A percentile compares a stretch with the other conserved stretches of the same genome.
phyloP scores from a whole-genome alignment of 1,140 invertebrate species.

The Uloborus diversus region DNA sequence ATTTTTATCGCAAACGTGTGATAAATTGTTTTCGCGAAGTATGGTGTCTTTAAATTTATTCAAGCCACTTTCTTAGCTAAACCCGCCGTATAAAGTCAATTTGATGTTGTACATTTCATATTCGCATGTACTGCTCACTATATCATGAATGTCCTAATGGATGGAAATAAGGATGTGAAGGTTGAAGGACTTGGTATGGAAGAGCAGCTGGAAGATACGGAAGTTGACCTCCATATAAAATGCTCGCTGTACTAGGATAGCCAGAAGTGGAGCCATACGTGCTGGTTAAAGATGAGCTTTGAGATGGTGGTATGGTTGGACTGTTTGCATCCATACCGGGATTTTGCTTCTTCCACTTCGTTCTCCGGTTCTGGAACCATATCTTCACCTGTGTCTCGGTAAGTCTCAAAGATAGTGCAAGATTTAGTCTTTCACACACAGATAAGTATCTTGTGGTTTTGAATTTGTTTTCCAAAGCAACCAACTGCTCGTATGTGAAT shows the following conservation, averaged over 20 bases:
- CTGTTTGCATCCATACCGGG: conserved; percentile 90
- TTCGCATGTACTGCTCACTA: too few species aligned
- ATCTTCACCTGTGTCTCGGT: conserved; percentile 99
- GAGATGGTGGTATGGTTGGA: conserved; percentile 57
- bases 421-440: conserved; percentile 95
- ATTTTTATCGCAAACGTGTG: too few species aligned
- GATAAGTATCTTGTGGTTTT: conserved; percentile 96
- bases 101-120: too few species aligned
- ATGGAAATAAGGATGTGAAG: conserved; percentile 53
- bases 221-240: conserved; percentile 59
- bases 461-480: conserved; percentile 99
- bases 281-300: conserved; percentile 22
- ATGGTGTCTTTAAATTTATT: too few species aligned
- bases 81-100: conserved; percentile 1
- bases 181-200: conserved; percentile 35
- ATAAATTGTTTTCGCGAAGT: too few species aligned
- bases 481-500: conserved; percentile 98
- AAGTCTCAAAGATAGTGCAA: conserved; percentile 91
- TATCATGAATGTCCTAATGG: conserved; percentile 47
- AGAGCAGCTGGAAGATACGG: conserved; percentile 58
- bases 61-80: too few species aligned
- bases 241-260: conserved; percentile 54
- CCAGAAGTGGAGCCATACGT: conserved; percentile 38
- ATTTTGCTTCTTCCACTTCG: conserved; percentile 99
- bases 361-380: conserved; percentile 96